A percentile compares a stretch with the other conserved stretches of the same genome.
These are phyloP conservation scores for Otus sunia DNA, from an alignment of 2,113 vertebrate species.

Conservation along the genomic window DNA sequence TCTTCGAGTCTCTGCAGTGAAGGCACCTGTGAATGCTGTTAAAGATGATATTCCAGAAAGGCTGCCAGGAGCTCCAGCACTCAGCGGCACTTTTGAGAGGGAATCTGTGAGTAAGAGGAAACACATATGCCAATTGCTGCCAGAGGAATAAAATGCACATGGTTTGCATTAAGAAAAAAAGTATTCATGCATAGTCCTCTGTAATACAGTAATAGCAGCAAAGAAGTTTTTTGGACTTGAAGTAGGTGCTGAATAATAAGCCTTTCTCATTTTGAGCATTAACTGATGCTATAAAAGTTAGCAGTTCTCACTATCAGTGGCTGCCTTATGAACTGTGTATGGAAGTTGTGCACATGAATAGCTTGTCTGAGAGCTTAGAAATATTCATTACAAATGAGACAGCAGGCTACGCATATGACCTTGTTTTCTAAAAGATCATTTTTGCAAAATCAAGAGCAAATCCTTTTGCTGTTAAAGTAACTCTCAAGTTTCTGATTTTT, in stretches of 20 bases:
- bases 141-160: not conserved
- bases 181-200: not conserved
- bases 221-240: not conserved
- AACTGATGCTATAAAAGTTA: not conserved
- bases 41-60: conserved; percentile 6
- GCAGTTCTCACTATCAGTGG: not conserved
- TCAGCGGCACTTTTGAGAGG: conserved; percentile 2
- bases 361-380: not conserved
- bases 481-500: not conserved
- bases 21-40: conserved; percentile 51
- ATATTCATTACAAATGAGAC: not conserved
- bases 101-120: conserved; percentile 49
- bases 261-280: not conserved
- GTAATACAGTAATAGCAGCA: not conserved
- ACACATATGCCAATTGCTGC: not conserved
- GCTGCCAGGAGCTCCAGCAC: conserved; percentile 16
- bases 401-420: not conserved
- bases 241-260: not conserved
- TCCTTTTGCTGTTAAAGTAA: not conserved
- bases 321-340: not conserved
- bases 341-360: not conserved
- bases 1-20: not conserved
- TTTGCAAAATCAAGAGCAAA: conserved; percentile 1
- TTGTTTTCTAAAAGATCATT: not conserved
- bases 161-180: not conserved